Evolutionary conservation across 2,888 invertebrate species (phyloP), one percentile per base, ranked within the genome.

Genomic region (Timandra comae): DNA sequence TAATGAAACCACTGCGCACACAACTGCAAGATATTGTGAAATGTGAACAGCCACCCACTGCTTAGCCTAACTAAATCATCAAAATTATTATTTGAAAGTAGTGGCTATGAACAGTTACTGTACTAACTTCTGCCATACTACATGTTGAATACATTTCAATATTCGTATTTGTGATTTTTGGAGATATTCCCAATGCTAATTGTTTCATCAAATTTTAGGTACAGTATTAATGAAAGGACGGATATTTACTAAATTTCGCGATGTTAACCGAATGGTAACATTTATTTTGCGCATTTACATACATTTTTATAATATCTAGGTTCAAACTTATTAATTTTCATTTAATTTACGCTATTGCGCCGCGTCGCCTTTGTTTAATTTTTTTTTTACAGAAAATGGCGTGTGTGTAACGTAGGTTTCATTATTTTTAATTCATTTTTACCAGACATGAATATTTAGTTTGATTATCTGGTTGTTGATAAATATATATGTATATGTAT

Each of bases 1-100:
- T n/a, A n/a, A 63, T 65, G 57, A 64, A 70, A 74, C 69, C 77
- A 71, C 75, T 69, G 64, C 66, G 64, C 75, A 63, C 65, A 46
- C 48, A 35, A 31, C 48, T 65, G 68, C 76, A 67, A 77, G 76
- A 73, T 71, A 78, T 84, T 85, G 85, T 84, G 85, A 84, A 84
- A 84, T 84, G 84, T 82, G 85, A 81, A 80, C 77, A 78, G 79
- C 78, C 81, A 74, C 77, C 79, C 71, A 82, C 77, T 76, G 74
- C 75, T 73, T 68, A 40, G 68, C 64, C 63, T 69, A 64, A 64
- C 67, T 66, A 64, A 58, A 70, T 75, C 72, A 70, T 60, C 58
- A 68, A 77, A 76, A 72, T 76, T 65, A 56, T 35, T 44, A 68
- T 60, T 80, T 69, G 70, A 78, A 80, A 82, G 76, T 78, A 63